These are phyloP conservation scores for Morus bassanus DNA, from an alignment of 2,797 vertebrate genomes.

Conservation along the genomic window DNA sequence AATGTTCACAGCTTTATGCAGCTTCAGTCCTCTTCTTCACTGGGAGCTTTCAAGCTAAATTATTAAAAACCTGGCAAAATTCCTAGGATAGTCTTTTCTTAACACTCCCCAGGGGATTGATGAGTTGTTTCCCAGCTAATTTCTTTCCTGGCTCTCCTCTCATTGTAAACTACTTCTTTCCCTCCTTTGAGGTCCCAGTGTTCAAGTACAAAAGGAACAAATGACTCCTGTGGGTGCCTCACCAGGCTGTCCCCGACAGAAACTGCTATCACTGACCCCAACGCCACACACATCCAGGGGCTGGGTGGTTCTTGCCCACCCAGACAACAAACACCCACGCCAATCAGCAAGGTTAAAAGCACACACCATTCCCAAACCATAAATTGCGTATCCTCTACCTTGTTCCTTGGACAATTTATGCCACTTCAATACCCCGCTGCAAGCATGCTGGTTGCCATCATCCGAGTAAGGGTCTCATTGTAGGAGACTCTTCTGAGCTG, in stretches of 20 bases:
- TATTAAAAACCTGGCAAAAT: neutral
- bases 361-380: neutral
- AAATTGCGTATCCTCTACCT: neutral
- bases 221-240: neutral
- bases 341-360: neutral
- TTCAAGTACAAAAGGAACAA: neutral
- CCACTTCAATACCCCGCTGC: neutral
- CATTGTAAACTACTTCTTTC: neutral
- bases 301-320: neutral
- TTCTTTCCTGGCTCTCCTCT: neutral
- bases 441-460: neutral
- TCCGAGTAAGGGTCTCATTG: neutral
- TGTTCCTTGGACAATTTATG: neutral
- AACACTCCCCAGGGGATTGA: neutral
- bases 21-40: neutral
- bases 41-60: neutral
- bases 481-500: neutral
- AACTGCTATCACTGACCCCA: neutral
- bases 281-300: neutral
- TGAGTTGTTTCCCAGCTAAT: neutral
- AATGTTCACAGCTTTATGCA: neutral
- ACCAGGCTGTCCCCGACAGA: neutral
- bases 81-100: neutral
- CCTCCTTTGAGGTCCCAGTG: neutral
- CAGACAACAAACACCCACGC: neutral